Conservation (phyloP, 2,797 vertebrate genomes). For the Pteronotus mesoamericanus region DNA sequence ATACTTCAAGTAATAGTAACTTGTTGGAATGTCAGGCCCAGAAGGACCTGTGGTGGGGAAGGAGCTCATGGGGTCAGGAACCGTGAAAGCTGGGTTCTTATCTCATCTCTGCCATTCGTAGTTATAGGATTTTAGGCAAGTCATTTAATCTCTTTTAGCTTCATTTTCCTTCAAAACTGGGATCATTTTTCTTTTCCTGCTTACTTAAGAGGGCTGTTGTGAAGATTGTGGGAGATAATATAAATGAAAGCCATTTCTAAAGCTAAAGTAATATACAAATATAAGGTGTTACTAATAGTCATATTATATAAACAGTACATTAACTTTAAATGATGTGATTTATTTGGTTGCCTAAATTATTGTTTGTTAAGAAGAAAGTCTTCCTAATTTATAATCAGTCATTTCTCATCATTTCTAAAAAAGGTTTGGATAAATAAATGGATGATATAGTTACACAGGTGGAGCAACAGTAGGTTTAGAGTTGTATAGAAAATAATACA, state of each 20-base stretch:
- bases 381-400: conserved; percentile 16
- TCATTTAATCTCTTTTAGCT: conserved; percentile 10
- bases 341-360: conserved; percentile 6
- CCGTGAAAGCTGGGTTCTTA: not conserved
- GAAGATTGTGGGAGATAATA: not conserved
- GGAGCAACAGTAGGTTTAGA: not conserved
- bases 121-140: conserved; percentile 15
- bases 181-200: not conserved
- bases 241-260: conserved; percentile 36
- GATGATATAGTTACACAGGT: not conserved
- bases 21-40: not conserved
- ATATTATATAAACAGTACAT: conserved; percentile 1
- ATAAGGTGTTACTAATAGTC: not conserved
- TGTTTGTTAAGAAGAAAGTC: conserved; percentile 28
- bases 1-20: not conserved
- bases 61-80: not conserved
- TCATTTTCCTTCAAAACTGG: conserved; percentile 34
- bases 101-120: conserved; percentile 13
- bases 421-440: not conserved
- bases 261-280: not conserved
- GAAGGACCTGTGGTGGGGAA: not conserved
- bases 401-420: conserved; percentile 26
- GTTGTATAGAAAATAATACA: not conserved
- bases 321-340: conserved; percentile 24
- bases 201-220: not conserved